Percentiles rank a stretch among this genome's conserved stretches.
Conservation (phyloP, 2,888 invertebrate genomes). For the Pollenia amentaria region DNA sequence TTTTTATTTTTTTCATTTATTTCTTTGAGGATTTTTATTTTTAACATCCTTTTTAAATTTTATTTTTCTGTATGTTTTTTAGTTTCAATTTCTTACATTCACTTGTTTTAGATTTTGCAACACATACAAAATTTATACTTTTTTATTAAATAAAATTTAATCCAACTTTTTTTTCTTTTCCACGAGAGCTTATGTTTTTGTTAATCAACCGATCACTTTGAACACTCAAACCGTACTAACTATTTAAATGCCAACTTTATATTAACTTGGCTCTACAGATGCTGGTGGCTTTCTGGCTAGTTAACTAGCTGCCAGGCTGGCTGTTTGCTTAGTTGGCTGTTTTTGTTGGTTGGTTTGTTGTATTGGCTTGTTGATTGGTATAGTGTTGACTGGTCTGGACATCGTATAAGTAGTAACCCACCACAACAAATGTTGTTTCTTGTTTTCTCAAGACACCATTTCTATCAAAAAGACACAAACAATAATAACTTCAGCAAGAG, state of each 20-base stretch:
- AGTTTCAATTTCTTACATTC: slow-evolving; percentile 61
- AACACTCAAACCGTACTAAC: slow-evolving; percentile 82
- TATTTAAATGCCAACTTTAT: slow-evolving; percentile 72
- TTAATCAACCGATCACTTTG: slow-evolving; percentile 80
- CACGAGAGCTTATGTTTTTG: slow-evolving; percentile 62
- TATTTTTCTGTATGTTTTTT: slow-evolving; percentile 2
- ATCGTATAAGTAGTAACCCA: slow-evolving; percentile 50
- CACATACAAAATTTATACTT: slow-evolving; percentile 47
- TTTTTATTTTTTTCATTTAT: slow-evolving; percentile 25
- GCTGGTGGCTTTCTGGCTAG: slow-evolving; percentile 63
- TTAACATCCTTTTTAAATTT: slow-evolving; percentile 8
- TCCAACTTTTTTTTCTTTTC: slow-evolving; percentile 20
- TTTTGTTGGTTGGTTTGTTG: slow-evolving; percentile 45
- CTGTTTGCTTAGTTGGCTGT: slow-evolving; percentile 51
- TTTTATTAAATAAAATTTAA: slow-evolving; percentile 13
- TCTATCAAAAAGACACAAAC: slow-evolving; percentile 51
- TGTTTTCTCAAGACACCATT: slow-evolving; percentile 65
- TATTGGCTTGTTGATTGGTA: slow-evolving; percentile 59
- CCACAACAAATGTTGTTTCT: slow-evolving; percentile 57
- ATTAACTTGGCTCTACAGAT: slow-evolving; percentile 76
- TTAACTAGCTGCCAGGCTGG: slow-evolving; percentile 55
- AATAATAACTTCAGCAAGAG: slow-evolving; percentile 30
- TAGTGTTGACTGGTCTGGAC: slow-evolving; percentile 68
- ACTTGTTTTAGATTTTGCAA: slow-evolving; percentile 60
- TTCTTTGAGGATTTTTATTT: slow-evolving; percentile 27